Percentiles rank a stretch among this genome's conserved stretches.
These are phyloP conservation scores for Conger conger DNA, from an alignment of 2,113 vertebrate genomes.

Conservation along the genomic window DNA sequence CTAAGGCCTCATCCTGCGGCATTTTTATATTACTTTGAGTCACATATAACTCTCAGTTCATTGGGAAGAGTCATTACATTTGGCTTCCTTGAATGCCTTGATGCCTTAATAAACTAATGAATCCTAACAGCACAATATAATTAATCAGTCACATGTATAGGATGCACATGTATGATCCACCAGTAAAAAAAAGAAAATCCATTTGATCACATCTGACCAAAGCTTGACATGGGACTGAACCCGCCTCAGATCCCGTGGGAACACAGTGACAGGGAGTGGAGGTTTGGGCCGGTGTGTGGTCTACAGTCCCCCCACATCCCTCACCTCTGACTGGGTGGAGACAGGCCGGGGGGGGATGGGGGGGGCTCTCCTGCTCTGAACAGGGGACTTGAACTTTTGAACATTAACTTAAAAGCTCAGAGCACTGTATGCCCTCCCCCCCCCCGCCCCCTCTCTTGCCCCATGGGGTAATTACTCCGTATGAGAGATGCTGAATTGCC, in stretches of 20 bases:
- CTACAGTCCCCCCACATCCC: background rate
- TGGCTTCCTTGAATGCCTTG: background rate
- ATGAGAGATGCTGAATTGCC: conserved; percentile 57
- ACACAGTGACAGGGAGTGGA: background rate
- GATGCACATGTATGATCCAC: background rate
- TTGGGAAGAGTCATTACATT: background rate
- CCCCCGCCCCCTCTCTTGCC: conserved; percentile 29
- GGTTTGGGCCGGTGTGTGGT: conserved; percentile 1
- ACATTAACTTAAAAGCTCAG: conserved; percentile 45
- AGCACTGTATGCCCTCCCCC: conserved; percentile 40
- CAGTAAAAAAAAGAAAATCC: background rate
- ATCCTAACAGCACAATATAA: no score
- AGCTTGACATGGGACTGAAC: background rate
- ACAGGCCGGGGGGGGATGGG: conserved; percentile 4
- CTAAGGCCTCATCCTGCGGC: background rate
- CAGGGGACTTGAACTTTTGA: conserved; percentile 50
- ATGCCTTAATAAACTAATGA: background rate
- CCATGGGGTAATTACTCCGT: conserved; percentile 52
- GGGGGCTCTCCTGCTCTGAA: conserved; percentile 26
- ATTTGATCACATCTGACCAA: background rate
- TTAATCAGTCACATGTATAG: background rate
- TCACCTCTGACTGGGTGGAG: background rate
- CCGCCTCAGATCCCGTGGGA: background rate
- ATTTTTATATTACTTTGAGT: background rate
- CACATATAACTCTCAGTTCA: background rate